Evolutionary conservation across 2,888 invertebrate genomes (phyloP).

Genomic region (Amphipyra berbera): DNA sequence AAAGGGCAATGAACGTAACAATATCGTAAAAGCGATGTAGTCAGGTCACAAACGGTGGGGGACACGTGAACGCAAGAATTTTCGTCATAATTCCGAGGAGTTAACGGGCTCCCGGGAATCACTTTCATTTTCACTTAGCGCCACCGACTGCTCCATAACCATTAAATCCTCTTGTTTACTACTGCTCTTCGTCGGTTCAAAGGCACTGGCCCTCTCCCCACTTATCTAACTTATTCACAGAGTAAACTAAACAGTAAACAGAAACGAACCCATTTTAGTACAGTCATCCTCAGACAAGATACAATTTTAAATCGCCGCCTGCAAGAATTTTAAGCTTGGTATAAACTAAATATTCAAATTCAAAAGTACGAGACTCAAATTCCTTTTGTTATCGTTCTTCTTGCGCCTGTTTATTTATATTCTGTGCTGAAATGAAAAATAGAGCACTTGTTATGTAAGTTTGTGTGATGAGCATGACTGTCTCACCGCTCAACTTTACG

Average conservation of each 20-base stretch:
- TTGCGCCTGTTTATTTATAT: constrained; percentile 57
- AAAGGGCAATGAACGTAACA: constrained; percentile 70
- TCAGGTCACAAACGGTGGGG: constrained; percentile 63
- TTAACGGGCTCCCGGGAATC: constrained; percentile 78
- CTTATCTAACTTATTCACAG: constrained; percentile 80
- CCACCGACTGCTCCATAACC: constrained; percentile 81
- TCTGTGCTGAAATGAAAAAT: constrained; percentile 56
- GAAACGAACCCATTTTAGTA: constrained; percentile 64
- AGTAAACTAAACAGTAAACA: constrained; percentile 77
- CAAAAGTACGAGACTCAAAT: constrained; percentile 62
- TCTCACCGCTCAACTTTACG: constrained; percentile 7
- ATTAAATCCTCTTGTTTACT: constrained; percentile 83
- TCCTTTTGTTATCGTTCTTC: constrained; percentile 62
- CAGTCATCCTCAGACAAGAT: constrained; percentile 66
- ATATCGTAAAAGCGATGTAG: constrained; percentile 67
- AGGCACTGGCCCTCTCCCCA: constrained; percentile 63
- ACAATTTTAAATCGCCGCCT: constrained; percentile 68
- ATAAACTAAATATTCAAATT: constrained; percentile 75
- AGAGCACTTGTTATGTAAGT: constrained; percentile 43
- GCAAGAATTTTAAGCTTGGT: constrained; percentile 58
- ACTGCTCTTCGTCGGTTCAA: constrained; percentile 66
- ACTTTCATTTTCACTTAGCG: constrained; percentile 86
- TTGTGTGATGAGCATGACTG: constrained; percentile 38
- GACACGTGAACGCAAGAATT: constrained; percentile 71
- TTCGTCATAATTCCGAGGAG: constrained; percentile 76